Conservation (phyloP, 1,140 invertebrate genomes). For the Mactra quadrangularis region DNA sequence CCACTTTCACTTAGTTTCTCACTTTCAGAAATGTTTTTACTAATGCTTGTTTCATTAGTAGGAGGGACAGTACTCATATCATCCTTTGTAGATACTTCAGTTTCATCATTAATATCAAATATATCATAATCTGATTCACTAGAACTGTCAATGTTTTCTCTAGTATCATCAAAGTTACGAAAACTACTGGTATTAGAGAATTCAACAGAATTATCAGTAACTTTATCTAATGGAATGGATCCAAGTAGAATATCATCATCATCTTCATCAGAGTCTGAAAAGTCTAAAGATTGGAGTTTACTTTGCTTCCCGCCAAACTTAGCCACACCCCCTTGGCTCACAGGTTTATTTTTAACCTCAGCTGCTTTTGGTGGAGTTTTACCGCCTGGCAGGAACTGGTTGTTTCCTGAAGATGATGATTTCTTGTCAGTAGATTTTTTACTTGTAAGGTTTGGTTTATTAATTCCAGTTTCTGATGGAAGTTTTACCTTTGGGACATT, state of each 20-base stretch:
- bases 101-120: not conserved
- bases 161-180: no score
- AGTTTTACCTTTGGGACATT: not conserved
- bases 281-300: conserved; percentile 17
- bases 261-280: conserved; percentile 49
- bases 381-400: conserved; percentile 11
- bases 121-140: not conserved
- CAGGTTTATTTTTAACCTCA: conserved; percentile 50
- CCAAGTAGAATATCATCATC: conserved; percentile 41
- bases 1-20: not conserved
- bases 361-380: conserved; percentile 31
- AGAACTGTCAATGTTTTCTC: no score
- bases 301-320: conserved; percentile 28
- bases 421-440: not conserved
- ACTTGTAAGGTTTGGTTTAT: not conserved
- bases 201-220: not conserved
- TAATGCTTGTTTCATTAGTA: not conserved
- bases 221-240: conserved; percentile 7
- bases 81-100: not conserved
- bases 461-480: not conserved
- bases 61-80: not conserved
- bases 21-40: not conserved
- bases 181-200: not conserved
- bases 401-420: not conserved
- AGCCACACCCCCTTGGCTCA: conserved; percentile 40